phyloP scores from a whole-genome alignment of 2,888 invertebrate species.

The Smittia aterrima region DNA sequence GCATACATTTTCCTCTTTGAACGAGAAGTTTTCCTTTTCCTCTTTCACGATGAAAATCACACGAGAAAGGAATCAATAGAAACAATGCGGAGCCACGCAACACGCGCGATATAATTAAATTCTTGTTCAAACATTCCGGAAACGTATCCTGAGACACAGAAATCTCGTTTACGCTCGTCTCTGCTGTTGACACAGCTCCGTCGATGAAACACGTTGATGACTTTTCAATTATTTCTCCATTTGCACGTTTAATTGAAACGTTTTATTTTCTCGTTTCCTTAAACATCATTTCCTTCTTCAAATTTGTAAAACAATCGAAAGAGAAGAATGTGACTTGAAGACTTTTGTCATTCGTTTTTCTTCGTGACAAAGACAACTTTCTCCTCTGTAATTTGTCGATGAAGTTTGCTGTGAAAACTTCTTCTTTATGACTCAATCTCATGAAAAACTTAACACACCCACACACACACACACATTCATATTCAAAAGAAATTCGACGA shows the following conservation, averaged over 20 bases:
- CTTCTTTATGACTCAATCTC: too few species aligned
- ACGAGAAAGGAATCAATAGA: not conserved
- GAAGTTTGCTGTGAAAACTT: too few species aligned
- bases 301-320: too few species aligned
- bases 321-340: too few species aligned
- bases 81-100: constrained; percentile 12
- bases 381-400: too few species aligned
- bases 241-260: not conserved
- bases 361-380: too few species aligned
- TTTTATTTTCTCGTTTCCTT: not conserved
- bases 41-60: not conserved
- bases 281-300: too few species aligned
- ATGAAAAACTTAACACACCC: too few species aligned
- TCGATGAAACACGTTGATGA: not conserved
- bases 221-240: constrained; percentile 8
- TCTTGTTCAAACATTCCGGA: not conserved
- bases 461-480: too few species aligned
- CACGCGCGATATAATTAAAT: constrained; percentile 7
- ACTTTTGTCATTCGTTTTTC: too few species aligned
- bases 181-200: not conserved
- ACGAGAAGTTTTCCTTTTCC: not conserved
- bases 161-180: not conserved
- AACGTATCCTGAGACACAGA: not conserved
- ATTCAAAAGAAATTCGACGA: not conserved
- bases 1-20: not conserved